These are phyloP conservation scores for Priocnemis perturbator DNA, from an alignment of 2,888 invertebrate species.

Conservation along the genomic window DNA sequence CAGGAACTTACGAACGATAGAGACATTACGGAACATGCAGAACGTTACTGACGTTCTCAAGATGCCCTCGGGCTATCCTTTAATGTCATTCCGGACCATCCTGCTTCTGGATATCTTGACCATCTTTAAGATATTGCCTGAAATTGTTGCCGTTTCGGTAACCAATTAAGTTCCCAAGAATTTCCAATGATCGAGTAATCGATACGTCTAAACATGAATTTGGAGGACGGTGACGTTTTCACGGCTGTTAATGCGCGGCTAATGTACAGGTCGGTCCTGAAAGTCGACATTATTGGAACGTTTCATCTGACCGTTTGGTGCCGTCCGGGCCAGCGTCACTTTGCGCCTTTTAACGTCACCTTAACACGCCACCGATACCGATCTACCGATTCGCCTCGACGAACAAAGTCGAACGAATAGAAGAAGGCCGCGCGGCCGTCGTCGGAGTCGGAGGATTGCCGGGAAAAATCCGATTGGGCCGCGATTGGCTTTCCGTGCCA, in stretches of 20 bases:
- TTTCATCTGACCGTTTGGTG: too few relatives aligned
- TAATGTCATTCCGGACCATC: neutral
- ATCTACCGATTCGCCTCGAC: slow-evolving; percentile 46
- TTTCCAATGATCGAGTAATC: too few relatives aligned
- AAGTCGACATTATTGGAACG: too few relatives aligned
- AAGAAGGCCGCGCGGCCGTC: neutral
- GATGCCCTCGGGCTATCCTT: neutral
- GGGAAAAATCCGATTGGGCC: slow-evolving; percentile 27
- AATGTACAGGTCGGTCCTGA: too few relatives aligned
- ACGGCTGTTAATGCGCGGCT: too few relatives aligned
- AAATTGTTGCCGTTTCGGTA: too few relatives aligned
- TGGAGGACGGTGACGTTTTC: too few relatives aligned
- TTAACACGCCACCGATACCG: slow-evolving; percentile 60
- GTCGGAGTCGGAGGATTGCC: neutral
- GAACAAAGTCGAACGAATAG: too few relatives aligned
- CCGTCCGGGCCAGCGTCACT: neutral
- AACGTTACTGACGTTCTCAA: neutral
- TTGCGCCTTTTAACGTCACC: slow-evolving; percentile 61
- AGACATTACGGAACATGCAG: neutral
- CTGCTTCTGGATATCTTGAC: neutral
- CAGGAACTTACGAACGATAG: neutral
- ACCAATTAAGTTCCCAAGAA: too few relatives aligned
- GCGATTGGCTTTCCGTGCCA: slow-evolving; percentile 34
- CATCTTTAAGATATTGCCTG: neutral
- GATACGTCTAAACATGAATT: too few relatives aligned